Evolutionary conservation across 2,888 invertebrate species (phyloP).

Genomic region (Chalcosyrphus nemorum): DNA sequence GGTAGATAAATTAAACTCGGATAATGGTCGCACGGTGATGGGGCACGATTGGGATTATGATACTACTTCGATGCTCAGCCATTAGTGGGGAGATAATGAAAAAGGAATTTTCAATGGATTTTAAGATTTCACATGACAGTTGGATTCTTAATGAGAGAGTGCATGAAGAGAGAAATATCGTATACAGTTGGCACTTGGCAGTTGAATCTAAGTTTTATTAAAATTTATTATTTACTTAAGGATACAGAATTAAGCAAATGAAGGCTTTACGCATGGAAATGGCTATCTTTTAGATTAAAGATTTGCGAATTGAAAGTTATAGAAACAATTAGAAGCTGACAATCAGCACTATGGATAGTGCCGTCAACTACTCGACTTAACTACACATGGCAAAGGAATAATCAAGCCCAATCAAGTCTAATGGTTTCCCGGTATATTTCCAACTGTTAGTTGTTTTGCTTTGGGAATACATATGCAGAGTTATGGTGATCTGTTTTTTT

Average conservation of each 20-base stretch:
- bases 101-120: conserved; percentile 20
- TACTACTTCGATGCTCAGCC: conserved; percentile 46
- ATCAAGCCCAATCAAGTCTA: too few relatives aligned
- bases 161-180: neutral
- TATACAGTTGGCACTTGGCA: neutral
- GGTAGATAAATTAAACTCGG: conserved; percentile 46
- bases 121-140: conserved; percentile 32
- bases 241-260: neutral
- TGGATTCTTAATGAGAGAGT: conserved; percentile 31
- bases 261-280: neutral
- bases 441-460: too few relatives aligned
- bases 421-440: too few relatives aligned
- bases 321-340: neutral
- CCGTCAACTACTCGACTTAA: too few relatives aligned
- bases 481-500: too few relatives aligned
- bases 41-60: conserved; percentile 49
- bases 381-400: too few relatives aligned
- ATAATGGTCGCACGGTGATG: conserved; percentile 47
- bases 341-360: too few relatives aligned
- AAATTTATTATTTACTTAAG: neutral
- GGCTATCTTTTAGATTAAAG: neutral
- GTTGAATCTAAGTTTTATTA: neutral
- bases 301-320: neutral
- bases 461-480: too few relatives aligned
- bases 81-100: conserved; percentile 54